Base-by-base conservation (phyloP, 2,888 invertebrate species). In the Cantharis rustica region DNA sequence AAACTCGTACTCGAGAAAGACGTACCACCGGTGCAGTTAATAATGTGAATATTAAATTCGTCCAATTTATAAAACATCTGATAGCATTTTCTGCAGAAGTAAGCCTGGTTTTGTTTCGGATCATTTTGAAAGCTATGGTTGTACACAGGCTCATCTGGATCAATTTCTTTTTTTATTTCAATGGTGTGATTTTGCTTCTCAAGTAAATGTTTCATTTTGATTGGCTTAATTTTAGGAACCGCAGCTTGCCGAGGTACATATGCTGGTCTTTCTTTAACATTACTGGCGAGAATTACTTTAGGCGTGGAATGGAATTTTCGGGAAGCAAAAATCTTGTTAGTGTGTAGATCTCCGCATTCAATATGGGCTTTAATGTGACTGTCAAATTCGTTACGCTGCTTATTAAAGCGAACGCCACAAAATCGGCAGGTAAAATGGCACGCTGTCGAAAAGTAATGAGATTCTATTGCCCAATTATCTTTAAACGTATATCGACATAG, bases 381-480 rank as follows among this genome's bases (percentile, higher is more conserved):
- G 26, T 86, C 85, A 73, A 84, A 87, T 71, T 83, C 83, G 47
- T 78, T 76, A n/a, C 87, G 79, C 76, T 88, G 87, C 76, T 88
- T 88, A 78, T 88, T 88, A 79, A 87, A 88, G n/a, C 87, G 83
- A 80, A 87, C 85, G 7, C 88, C 88, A 75, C 88, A 88, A 80
- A 82, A 85, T 61, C 86, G 83, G 76, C 88, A 88, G 4, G 88
- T 87, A 75, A 86, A 88, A 80, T 85, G 85, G 75, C 88, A 88
- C 13, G 87, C 86, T 20, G 83, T 82, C 3, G 87, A 87, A 77
- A 88, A 86, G 77, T 88, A 88, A 75, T 88, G 88, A 11, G 85
- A 84, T 76, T 88, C 88, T 15, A 88, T 88, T 1, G 88, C 87
- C 88, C 88, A 88, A 74, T 88, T 88, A 79, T 88, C 88, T 80